Evolutionary conservation across 1,140 invertebrate genomes (phyloP), one percentile per base, ranked within the genome.

Genomic region (Hylaeus volcanicus): DNA sequence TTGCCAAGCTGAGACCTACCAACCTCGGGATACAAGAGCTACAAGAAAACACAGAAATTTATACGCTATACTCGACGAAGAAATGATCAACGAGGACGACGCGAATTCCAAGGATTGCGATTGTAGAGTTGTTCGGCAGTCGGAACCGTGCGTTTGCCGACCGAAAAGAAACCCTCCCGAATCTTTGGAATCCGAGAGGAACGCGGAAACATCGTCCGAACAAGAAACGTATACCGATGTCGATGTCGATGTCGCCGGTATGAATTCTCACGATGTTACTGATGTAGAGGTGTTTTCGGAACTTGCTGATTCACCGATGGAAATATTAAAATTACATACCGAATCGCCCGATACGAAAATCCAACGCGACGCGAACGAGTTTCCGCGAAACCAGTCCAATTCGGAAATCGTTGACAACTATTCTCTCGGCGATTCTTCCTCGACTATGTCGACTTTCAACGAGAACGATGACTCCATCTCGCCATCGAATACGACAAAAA

Each of bases 31-130:
- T 26, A 26, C 26, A 78, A 88, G 61, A 66, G 41, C 14, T 9
- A 85, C 63, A 53, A 86, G 79, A n/a, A 58, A 63, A 37, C 68
- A 70, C 11, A 61, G 26, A 26, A 26, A 88, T n/a, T 43, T 91
- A 39, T 66, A 84, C 39, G 48, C 69, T 1, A 26, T 89, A 26
- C 63, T 91, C 0, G 71, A 86, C 39, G 65, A 84, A 39, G 91
- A 92, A 74, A 92, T 92, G 90, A 86, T 91, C 15, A 76, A 85
- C 9, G 81, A 91, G 55, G 88, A 91, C 58, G 86, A 89, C 15
- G 85, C 83, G 26, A 91, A 92, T 15, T 65, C 86, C 5, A 89
- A 79, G 43, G 87, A 90, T 64, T 92, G 88, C 66, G 83, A 90
- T 8, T 91, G 87, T 48, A 87, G 91, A 61, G 56, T 86, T 0